These are phyloP conservation scores for Natrix natrix DNA, from an alignment of 2,797 vertebrate species.

Conservation along the genomic window DNA sequence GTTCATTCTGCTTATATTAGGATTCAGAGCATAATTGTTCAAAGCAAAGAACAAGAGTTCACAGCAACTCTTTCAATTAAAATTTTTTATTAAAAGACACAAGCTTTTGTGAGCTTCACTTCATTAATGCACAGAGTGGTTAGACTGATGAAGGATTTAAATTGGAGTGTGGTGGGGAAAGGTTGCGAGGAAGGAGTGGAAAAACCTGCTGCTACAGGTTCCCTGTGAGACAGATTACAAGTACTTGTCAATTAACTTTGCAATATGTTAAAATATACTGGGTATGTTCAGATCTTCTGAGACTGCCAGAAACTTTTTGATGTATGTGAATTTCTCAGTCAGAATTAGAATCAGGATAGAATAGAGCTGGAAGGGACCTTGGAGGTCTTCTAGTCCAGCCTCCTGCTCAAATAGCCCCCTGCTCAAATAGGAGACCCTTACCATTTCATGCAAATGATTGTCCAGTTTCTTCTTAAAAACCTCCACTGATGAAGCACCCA, in stretches of 20 bases:
- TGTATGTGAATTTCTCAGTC: not conserved
- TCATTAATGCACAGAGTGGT: not conserved
- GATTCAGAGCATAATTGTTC: not conserved
- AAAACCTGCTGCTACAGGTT: not conserved
- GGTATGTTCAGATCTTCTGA: not conserved
- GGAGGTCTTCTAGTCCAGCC: too few species aligned
- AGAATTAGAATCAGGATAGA: too few species aligned
- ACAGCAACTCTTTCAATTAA: not conserved
- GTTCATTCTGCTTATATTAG: not conserved
- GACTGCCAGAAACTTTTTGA: not conserved
- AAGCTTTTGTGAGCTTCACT: not conserved
- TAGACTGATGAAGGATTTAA: not conserved
- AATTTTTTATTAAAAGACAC: not conserved
- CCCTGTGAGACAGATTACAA: not conserved
- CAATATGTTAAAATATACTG: not conserved
- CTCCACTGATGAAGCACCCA: too few species aligned
- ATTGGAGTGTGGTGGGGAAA: not conserved
- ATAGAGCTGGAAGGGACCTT: too few species aligned
- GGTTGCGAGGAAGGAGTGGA: not conserved
- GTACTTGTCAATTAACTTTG: not conserved
- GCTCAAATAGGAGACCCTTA: too few species aligned
- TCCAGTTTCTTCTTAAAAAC: too few species aligned
- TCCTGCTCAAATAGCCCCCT: too few species aligned
- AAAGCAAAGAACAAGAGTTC: not conserved
- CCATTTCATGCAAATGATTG: too few species aligned